These are phyloP conservation scores for Salvelinus fontinalis DNA, from an alignment of 2,113 vertebrate genomes.

Conservation along the genomic window DNA sequence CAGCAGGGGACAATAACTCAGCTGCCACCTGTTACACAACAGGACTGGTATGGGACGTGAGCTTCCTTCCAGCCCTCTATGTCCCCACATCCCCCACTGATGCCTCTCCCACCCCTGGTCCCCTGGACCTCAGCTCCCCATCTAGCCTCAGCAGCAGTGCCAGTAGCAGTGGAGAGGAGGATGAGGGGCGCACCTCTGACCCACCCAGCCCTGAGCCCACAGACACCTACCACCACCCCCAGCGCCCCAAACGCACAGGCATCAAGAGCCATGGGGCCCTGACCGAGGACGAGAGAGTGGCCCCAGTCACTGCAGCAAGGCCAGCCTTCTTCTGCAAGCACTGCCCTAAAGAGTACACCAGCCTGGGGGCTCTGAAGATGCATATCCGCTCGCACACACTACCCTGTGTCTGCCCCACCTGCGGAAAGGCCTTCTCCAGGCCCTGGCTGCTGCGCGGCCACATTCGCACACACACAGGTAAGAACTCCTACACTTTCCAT, in stretches of 20 bases:
- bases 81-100: constrained; percentile 68
- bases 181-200: constrained; percentile 88
- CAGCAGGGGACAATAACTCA: constrained; percentile 53
- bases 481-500: neutral
- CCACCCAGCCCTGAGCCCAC: constrained; percentile 87
- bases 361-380: constrained; percentile 94
- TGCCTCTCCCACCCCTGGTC: constrained; percentile 66
- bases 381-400: constrained; percentile 94
- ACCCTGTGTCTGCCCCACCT: constrained; percentile 90
- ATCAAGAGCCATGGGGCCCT: constrained; percentile 79
- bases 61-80: constrained; percentile 80
- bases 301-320: constrained; percentile 60
- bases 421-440: constrained; percentile 92
- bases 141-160: constrained; percentile 76
- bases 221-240: constrained; percentile 80
- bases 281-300: constrained; percentile 63
- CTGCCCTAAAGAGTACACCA: constrained; percentile 92
- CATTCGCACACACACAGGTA: constrained; percentile 93
- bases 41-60: constrained; percentile 86
- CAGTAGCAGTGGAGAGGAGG: constrained; percentile 87
- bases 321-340: constrained; percentile 93
- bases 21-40: constrained; percentile 81
- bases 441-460: constrained; percentile 94
- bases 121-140: constrained; percentile 85
- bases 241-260: constrained; percentile 77